Conservation (phyloP, 2,797 vertebrate genomes). For the Brachymystax lenok region DNA sequence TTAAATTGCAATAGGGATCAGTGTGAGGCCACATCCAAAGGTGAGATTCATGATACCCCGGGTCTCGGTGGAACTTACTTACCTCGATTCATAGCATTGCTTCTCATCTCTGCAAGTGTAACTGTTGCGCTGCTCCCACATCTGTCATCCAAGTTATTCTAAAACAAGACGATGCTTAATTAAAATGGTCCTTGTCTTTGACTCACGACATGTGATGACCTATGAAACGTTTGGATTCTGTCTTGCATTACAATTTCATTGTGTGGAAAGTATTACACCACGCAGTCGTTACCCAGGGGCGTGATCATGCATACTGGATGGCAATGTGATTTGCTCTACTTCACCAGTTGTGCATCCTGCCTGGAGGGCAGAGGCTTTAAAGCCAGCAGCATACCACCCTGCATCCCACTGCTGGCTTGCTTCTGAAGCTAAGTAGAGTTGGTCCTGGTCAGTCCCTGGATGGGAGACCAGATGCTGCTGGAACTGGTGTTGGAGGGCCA, state of each 20-base stretch:
- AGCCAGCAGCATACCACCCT: too few relatives aligned
- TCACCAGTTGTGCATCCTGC: slow-evolving; percentile 13
- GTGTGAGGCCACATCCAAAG: neutral
- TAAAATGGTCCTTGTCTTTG: slow-evolving; percentile 26
- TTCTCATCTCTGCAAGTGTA: slow-evolving; percentile 4
- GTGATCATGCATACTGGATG: slow-evolving; percentile 33
- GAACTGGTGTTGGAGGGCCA: too few relatives aligned
- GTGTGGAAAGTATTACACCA: slow-evolving; percentile 29
- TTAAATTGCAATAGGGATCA: neutral
- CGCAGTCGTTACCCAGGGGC: slow-evolving; percentile 16
- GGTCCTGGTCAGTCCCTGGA: too few relatives aligned
- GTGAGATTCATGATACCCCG: neutral
- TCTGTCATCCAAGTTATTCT: slow-evolving; percentile 40
- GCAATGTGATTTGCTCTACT: slow-evolving; percentile 40
- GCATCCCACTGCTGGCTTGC: too few relatives aligned
- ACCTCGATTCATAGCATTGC: neutral
- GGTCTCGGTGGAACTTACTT: neutral
- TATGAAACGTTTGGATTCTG: slow-evolving; percentile 25
- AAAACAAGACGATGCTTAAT: slow-evolving; percentile 33
- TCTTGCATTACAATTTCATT: slow-evolving; percentile 24
- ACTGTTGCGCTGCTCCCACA: slow-evolving; percentile 25
- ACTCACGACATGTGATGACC: slow-evolving; percentile 20
- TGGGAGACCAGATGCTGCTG: too few relatives aligned
- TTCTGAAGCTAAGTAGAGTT: too few relatives aligned
- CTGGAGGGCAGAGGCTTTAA: slow-evolving; percentile 9